A percentile compares a stretch with the other conserved stretches of the same genome.
These are phyloP conservation scores for Habropoda laboriosa DNA, from an alignment of 1,140 invertebrate species.

Conservation along the genomic window DNA sequence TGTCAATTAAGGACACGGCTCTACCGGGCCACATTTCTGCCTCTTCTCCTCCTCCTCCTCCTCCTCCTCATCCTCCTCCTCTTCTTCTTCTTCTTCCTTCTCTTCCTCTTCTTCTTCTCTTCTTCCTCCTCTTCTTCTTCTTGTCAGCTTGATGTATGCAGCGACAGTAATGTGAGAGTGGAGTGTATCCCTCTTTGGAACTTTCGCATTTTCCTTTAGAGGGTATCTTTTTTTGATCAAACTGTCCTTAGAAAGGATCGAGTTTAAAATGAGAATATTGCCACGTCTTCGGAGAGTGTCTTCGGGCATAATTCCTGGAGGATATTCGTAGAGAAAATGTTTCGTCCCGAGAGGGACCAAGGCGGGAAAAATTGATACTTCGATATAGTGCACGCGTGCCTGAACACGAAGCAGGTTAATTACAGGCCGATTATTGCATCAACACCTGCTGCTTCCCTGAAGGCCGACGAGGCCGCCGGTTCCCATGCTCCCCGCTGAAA, in stretches of 20 bases:
- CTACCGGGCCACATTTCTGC: slow-evolving; percentile 79
- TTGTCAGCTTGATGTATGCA: slow-evolving; percentile 43
- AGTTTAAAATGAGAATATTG: too few species aligned
- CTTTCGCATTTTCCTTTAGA: slow-evolving; percentile 6
- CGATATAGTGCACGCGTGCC: too few species aligned
- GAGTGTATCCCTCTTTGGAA: not conserved
- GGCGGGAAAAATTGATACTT: too few species aligned
- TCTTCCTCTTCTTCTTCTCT: slow-evolving; percentile 38
- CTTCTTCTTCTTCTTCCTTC: slow-evolving; percentile 42
- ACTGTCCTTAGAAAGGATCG: too few species aligned
- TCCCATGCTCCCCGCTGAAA: slow-evolving; percentile 37
- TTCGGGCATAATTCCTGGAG: too few species aligned
- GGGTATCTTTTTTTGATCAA: too few species aligned
- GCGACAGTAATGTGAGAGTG: slow-evolving; percentile 24
- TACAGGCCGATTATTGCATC: slow-evolving; percentile 73
- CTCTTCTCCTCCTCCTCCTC: slow-evolving; percentile 52
- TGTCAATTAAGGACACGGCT: slow-evolving; percentile 82
- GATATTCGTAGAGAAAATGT: too few species aligned
- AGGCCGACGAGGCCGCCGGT: slow-evolving; percentile 63
- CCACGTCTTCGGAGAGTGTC: too few species aligned
- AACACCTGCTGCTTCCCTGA: slow-evolving; percentile 74
- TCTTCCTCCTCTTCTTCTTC: slow-evolving; percentile 40
- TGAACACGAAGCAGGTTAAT: slow-evolving; percentile 73
- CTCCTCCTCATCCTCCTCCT: slow-evolving; percentile 28
- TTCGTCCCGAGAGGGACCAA: too few species aligned